Evolutionary conservation across 1,140 invertebrate genomes (phyloP), one percentile per base, ranked within the genome.

Genomic region (Platyscapa corneri): DNA sequence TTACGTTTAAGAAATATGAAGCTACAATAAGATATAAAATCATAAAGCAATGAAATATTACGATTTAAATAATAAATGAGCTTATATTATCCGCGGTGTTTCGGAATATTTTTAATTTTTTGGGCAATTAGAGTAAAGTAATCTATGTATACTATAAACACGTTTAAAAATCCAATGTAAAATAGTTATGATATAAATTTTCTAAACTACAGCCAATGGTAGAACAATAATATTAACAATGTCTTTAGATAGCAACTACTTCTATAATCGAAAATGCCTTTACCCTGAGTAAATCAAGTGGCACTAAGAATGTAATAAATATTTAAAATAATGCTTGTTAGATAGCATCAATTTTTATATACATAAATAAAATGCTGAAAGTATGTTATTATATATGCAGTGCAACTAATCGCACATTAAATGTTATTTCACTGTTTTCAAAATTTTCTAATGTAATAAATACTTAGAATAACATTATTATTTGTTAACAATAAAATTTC

Each of bases 201-300:
- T 37, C 1, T 7, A 46, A n/a, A 77, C 23, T 3, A 16, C 64
- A 79, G n/a, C 56, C 39, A 18, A 6, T 14, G 0, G 0, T 20
- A 18, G 18, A 39, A 39, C 64, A 78, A 78, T 78, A 64, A 79
- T 42, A 64, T 78, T 78, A 79, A 64, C 77, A 64, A 79, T 32
- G 77, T 56, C 53, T 64, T 79, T 64, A 64, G 8, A 7, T 23
- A 64, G 74, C 23, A 81, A 49, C 42, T 81, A n/a, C 8, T 23
- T 32, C 37, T 20, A 56, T 75, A 75, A 76, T 83, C 72, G 72
- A 76, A 83, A 75, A 83, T 83, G 39, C 72, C 32, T 83, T n/a
- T 42, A 75, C 46, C 72, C 34, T 75, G n/a, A 37, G 70, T 75
- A 75, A 76, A 75, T 83, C 53, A 75, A 75, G 72, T 76, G 27